These are phyloP conservation scores for Notospermus geniculatus DNA, from an alignment of 1,140 invertebrate genomes.

Conservation along the genomic window DNA sequence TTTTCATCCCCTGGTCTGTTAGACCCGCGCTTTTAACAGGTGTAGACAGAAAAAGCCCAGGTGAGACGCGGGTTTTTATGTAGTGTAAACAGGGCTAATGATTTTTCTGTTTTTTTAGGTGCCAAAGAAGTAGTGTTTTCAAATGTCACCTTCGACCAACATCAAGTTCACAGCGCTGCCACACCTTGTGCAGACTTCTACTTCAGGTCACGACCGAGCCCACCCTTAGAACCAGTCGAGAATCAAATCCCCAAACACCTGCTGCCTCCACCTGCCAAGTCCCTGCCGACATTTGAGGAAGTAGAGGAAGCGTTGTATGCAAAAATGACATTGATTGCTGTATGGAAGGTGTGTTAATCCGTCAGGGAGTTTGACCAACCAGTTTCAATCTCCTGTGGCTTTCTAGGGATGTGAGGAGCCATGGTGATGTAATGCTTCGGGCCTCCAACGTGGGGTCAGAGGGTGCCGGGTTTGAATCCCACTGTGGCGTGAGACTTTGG, in stretches of 20 bases:
- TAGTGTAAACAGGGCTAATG: too few species aligned
- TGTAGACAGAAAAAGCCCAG: too few species aligned
- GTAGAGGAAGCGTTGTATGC: conserved; percentile 42
- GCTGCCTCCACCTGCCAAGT: not conserved
- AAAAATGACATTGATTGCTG: conserved; percentile 42
- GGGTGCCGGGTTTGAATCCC: too few species aligned
- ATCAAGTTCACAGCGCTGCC: conserved; percentile 32
- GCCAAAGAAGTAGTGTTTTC: conserved; percentile 11
- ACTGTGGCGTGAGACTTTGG: too few species aligned
- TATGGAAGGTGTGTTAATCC: conserved; percentile 46
- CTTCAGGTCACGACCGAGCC: conserved; percentile 27
- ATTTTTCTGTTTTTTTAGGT: not conserved
- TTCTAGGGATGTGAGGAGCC: too few species aligned
- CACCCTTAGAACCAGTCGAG: conserved; percentile 8
- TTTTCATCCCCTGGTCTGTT: too few species aligned
- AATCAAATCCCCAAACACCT: conserved; percentile 2
- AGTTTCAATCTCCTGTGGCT: too few species aligned
- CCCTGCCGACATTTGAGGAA: not conserved
- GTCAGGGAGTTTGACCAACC: not conserved
- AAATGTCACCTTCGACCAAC: conserved; percentile 17
- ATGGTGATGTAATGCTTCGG: too few species aligned
- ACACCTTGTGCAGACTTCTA: conserved; percentile 52
- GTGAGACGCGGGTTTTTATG: too few species aligned
- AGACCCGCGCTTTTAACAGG: too few species aligned
- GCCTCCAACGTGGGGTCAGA: too few species aligned